Evolutionary conservation across 2,113 vertebrate genomes (phyloP), one percentile per base, ranked within the genome.

Genomic region (Syngnathus typhle): DNA sequence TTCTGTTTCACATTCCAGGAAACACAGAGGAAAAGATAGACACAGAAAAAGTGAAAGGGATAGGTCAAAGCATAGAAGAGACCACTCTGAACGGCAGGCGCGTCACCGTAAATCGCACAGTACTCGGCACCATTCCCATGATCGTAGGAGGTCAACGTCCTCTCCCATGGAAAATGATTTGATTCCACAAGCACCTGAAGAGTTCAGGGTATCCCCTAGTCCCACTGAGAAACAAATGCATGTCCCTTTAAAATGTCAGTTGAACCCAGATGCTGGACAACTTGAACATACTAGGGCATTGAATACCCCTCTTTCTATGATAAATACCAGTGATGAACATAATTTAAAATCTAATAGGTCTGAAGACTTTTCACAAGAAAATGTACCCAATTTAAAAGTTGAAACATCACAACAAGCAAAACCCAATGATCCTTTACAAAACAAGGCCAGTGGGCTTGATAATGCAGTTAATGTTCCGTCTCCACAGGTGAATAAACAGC

Each of bases 21-120:
- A 82, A 74, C 78, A 27, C 16, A 77, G 77, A 70, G 87, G 85
- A 59, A 83, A 41, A 49, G 85, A 88, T 46, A 77, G 85, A 77
- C 80, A 88, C 54, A 84, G 72, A 81, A 84, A 73, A 70, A 82
- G 75, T 84, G 88, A 87, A 67, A 78, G 80, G 41, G 85, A 84
- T 10, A 78, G 80, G 72, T 86, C 88, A 68, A 85, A 67, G 41
- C 85, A 87, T 67, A 80, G 84, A 82, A 38, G 76, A 77, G 86
- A 81, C n/a, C 75, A 68, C 3, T 81, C 86, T 65, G 88, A 88
- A 54, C 74, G 70, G n/a, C 76, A 78, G 13, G 63, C 75, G 61
- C 85, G 71, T 36, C 80, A 84, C 71, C 80, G 39, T 36, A 86
- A 76, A 80, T 87, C 80, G 0, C 79, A 69, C 59, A 46, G 47